phyloP scores from a whole-genome alignment of 2,888 invertebrate genomes.

The Lepetodrilus schrolli region DNA sequence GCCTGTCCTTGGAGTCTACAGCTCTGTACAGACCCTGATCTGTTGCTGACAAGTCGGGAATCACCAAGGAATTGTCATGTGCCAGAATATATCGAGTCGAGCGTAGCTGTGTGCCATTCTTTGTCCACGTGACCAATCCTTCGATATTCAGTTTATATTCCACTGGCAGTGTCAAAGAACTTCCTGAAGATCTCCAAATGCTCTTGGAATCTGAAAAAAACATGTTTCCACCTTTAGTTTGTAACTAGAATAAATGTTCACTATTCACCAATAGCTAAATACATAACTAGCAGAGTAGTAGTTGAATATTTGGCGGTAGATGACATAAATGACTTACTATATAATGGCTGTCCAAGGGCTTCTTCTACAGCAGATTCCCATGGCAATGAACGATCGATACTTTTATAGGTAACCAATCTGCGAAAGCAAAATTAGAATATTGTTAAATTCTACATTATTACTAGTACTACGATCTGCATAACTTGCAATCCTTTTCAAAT shows the following conservation, averaged over 20 bases:
- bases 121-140: slow-evolving; percentile 46
- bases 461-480: no score
- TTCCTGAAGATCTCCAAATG: slow-evolving; percentile 43
- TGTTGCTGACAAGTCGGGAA: slow-evolving; percentile 44
- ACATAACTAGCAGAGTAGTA: not conserved
- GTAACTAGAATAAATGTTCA: not conserved
- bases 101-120: slow-evolving; percentile 37
- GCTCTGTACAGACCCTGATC: slow-evolving; percentile 51
- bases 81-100: slow-evolving; percentile 46
- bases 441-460: no score
- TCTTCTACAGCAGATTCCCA: slow-evolving; percentile 44
- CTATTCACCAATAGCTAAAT: not conserved
- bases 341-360: slow-evolving; percentile 39
- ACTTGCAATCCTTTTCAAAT: no score
- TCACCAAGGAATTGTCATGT: slow-evolving; percentile 51
- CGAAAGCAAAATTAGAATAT: slow-evolving; percentile 22
- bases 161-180: slow-evolving; percentile 42
- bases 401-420: slow-evolving; percentile 43
- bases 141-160: slow-evolving; percentile 47
- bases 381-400: slow-evolving; percentile 39
- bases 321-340: slow-evolving; percentile 46
- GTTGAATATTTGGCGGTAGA: not conserved
- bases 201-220: slow-evolving; percentile 40
- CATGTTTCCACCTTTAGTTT: not conserved
- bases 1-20: slow-evolving; percentile 39